phyloP scores from a whole-genome alignment of 2,888 invertebrate genomes.

The Argyresthia goedartella region DNA sequence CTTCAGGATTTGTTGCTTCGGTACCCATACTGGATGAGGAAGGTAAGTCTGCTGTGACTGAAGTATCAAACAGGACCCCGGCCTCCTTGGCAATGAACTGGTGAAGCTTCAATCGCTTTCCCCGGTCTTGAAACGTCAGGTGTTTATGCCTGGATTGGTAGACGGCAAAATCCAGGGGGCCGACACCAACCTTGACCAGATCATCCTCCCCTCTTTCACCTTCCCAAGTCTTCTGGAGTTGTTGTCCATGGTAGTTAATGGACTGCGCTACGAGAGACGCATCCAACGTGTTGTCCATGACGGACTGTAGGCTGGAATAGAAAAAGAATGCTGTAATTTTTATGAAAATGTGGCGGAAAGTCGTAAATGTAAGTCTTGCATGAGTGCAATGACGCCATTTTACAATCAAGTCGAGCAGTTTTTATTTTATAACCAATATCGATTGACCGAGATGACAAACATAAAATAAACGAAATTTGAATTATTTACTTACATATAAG shows the following conservation, averaged over 20 bases:
- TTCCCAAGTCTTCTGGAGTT: constrained; percentile 90
- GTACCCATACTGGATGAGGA: constrained; percentile 61
- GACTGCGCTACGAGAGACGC: constrained; percentile 75
- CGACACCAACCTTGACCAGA: constrained; percentile 72
- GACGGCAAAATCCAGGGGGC: constrained; percentile 76
- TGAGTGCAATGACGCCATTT: not conserved
- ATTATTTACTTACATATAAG: too few relatives aligned
- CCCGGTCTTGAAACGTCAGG: constrained; percentile 86
- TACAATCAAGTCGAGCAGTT: not conserved
- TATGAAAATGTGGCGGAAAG: not conserved
- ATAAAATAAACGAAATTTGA: too few relatives aligned
- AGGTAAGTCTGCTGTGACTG: constrained; percentile 56
- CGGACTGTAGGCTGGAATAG: constrained; percentile 1
- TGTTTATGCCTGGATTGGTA: constrained; percentile 86
- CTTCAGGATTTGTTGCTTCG: constrained; percentile 66
- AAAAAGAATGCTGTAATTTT: not conserved
- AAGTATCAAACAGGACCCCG: constrained; percentile 77
- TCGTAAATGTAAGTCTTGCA: not conserved
- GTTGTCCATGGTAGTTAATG: constrained; percentile 88
- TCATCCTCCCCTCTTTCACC: constrained; percentile 85
- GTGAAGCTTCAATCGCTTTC: constrained; percentile 85
- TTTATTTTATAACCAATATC: not conserved
- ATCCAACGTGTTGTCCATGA: constrained; percentile 57
- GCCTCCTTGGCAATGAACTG: constrained; percentile 91
- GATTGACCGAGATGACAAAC: not conserved